Evolutionary conservation across 2,113 vertebrate species (phyloP).

Genomic region (Dasypus novemcinctus): DNA sequence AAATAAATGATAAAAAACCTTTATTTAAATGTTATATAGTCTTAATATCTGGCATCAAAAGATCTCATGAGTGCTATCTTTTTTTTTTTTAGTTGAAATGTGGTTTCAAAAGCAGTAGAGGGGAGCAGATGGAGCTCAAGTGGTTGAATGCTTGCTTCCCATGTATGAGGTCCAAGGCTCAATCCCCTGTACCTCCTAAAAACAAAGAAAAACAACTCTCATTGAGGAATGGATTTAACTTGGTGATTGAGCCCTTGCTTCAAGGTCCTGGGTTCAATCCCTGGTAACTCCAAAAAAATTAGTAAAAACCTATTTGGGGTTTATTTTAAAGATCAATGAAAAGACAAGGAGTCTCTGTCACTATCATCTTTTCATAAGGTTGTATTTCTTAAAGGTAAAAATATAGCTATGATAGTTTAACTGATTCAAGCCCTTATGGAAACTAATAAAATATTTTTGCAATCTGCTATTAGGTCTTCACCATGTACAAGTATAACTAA

Average conservation of each 20-base stretch:
- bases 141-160: too few relatives aligned
- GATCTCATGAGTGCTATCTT: background rate
- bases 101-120: background rate
- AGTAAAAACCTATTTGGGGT: background rate
- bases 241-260: too few relatives aligned
- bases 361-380: background rate
- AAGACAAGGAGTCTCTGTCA: background rate
- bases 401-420: background rate
- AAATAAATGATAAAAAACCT: background rate
- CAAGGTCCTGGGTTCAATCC: too few relatives aligned
- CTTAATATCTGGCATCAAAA: constrained; percentile 9
- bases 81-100: constrained; percentile 7
- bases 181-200: too few relatives aligned
- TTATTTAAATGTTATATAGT: background rate
- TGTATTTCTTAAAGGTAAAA: constrained; percentile 36
- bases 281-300: too few relatives aligned
- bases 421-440: background rate
- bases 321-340: background rate
- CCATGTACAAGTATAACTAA: background rate
- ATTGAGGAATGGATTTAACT: too few relatives aligned
- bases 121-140: background rate
- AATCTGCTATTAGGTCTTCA: background rate
- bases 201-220: too few relatives aligned
- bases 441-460: constrained; percentile 18
- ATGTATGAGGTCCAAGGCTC: too few relatives aligned